phyloP scores from a whole-genome alignment of 2,113 vertebrate species.

The Poeciliopsis occidentalis region DNA sequence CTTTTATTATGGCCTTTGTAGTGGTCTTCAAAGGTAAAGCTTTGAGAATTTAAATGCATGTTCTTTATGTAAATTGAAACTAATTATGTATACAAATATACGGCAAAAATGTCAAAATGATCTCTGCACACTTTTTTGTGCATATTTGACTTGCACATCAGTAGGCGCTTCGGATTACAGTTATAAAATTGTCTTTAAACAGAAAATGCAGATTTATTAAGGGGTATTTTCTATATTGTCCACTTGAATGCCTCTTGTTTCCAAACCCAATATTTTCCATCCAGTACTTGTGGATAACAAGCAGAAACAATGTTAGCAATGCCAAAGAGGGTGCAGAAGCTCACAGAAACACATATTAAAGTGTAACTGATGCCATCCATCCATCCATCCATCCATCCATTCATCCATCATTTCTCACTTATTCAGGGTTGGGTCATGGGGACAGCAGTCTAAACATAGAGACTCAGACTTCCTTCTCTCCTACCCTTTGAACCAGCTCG shows the following conservation, averaged over 20 bases:
- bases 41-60: not conserved
- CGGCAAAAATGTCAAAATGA: not conserved
- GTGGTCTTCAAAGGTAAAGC: constrained; percentile 10
- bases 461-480: too few species aligned
- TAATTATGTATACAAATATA: not conserved
- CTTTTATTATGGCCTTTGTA: constrained; percentile 21
- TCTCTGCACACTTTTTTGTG: constrained; percentile 19
- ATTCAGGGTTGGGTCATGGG: too few species aligned
- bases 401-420: too few species aligned
- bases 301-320: not conserved
- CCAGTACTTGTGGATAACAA: constrained; percentile 10
- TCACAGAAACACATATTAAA: not conserved
- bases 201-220: constrained; percentile 9
- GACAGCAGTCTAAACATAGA: too few species aligned
- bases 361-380: not conserved
- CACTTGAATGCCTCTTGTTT: constrained; percentile 14
- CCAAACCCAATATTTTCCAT: not conserved
- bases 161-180: constrained; percentile 11
- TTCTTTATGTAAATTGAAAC: not conserved
- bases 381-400: too few species aligned
- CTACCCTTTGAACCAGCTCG: too few species aligned
- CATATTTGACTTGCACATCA: constrained; percentile 21
- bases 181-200: constrained; percentile 21
- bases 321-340: not conserved
- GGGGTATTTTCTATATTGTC: not conserved